Base-by-base conservation (phyloP, 2,888 invertebrate genomes). In the Tortricodes alternella region DNA sequence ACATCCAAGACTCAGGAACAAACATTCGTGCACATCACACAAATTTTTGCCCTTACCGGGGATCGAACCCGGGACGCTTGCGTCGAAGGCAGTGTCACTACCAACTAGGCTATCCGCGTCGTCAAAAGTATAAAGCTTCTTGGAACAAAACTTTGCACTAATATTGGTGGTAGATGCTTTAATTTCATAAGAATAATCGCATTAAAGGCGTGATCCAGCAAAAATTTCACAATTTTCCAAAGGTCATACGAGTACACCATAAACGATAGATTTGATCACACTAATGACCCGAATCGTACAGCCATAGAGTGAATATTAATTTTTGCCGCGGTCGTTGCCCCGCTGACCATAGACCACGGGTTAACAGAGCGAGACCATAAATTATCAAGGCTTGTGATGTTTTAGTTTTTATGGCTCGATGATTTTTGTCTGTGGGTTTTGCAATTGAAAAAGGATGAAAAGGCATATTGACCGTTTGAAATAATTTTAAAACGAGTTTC, bases 341-440 rank as follows among this genome's bases (percentile, higher is more conserved):
- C 68, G 77, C 76, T 73, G 76, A 80, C 81, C 80, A 81, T 81
- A 81, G 79, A 76, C 74, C 76, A 77, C 71, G 63, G 59, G 73
- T 81, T 79, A 83, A 81, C 83, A 84, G 84, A 84, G 82, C 83
- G 71, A 76, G 77, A 75, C 81, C 77, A 78, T 60, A 60, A 55
- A 50, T 50, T 55, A 58, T 58, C 53, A 62, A 62, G 55, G 37
- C 53, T 41, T 35, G 48, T 41, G 53, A 57, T 46, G 57, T 44
- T 53, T 38, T 32, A 49, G 43, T 43, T 43, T 43, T 55, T 44
- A 55, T 41, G 55, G 41, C 41, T 49, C 48, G 55, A 56, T 56
- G 50, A 37, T 21, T 56, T 56, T 49, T 38, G 50, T 16, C 18
- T 35, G 49, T 35, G 35, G n/a, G 34, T 49, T 49, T 49, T 19